Evolutionary conservation across 2,888 invertebrate genomes (phyloP).

Genomic region (Limnephilus lunatus): DNA sequence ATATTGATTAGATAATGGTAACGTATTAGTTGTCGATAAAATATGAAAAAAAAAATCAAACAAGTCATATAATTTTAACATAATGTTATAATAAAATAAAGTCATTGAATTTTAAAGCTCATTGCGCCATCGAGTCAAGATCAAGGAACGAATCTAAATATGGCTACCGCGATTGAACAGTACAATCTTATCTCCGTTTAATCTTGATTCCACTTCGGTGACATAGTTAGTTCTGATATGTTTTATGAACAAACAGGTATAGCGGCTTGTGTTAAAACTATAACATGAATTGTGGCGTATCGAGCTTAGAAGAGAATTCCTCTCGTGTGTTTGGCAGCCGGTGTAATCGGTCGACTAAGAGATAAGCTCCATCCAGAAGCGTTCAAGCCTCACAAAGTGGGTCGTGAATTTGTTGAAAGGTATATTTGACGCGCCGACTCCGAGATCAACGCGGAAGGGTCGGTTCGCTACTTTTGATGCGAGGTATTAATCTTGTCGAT

Average conservation of each 20-base stretch:
- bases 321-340: conserved; percentile 29
- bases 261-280: not conserved
- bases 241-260: not conserved
- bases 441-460: not conserved
- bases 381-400: conserved; percentile 17
- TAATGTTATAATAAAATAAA: not conserved
- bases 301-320: conserved; percentile 18
- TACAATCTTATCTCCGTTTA: not conserved
- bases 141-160: not conserved
- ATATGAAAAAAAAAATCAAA: not conserved
- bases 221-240: not conserved
- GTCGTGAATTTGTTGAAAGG: conserved; percentile 40
- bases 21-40: not conserved
- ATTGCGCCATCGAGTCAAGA: not conserved
- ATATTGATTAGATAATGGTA: not conserved
- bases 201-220: not conserved
- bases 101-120: not conserved
- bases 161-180: not conserved
- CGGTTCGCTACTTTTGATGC: conserved; percentile 19
- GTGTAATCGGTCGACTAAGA: conserved; percentile 30
- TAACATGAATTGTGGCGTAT: not conserved
- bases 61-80: not conserved
- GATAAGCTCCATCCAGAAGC: conserved; percentile 37
- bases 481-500: conserved; percentile 39
- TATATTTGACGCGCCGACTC: not conserved